Base-by-base conservation (phyloP, 2,888 invertebrate species). In the Chydorus sphaericus region DNA sequence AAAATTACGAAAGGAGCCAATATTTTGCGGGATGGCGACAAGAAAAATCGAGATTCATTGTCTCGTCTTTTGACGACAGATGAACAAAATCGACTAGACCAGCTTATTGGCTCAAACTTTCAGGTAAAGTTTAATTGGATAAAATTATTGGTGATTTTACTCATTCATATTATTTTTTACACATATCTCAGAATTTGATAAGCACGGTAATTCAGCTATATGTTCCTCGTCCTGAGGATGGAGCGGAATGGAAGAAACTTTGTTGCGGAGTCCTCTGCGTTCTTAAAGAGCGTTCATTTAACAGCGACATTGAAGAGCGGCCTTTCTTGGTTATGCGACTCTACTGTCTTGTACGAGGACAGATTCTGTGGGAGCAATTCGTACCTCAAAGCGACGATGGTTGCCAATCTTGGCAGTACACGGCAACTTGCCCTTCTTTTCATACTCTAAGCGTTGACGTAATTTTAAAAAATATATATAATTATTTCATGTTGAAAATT, bases 291-390 rank as follows among this genome's bases (percentile, higher is more conserved):
- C n/a, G n/a, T n/a, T n/a, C n/a, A n/a, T n/a, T n/a, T 73, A 89
- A 85, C 68, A 77, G 77, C 54, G 83, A 38, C 3, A 7, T 18
- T 20, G 2, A n/a, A 5, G 11, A 44, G 5, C 44, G 82, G 64
- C 78, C 87, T 60, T 92, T 92, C n/a, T 96, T 91, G 69, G 93
- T 86, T 72, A 83, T 94, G 67, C 78, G 93, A 55, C 77, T 94
- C 57, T 93, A 83, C 70, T 92, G 92, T 66, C 74, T 88, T 48
- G 81, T 80, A 64, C 77, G 82, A 62, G 82, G 81, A 64, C 72
- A 76, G 49, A 75, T 86, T 74, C 75, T 91, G 52, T 94, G 93
- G 91, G 92, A 96, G 70, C 94, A 96, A 67, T 93, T 94, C 71
- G 77, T 94, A 48, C 94, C 96, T 72, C 84, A 84, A 10, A 26